A percentile compares a stretch with the other conserved stretches of the same genome.
Conservation (phyloP, 2,888 invertebrate genomes). For the Anarsia innoxiella region DNA sequence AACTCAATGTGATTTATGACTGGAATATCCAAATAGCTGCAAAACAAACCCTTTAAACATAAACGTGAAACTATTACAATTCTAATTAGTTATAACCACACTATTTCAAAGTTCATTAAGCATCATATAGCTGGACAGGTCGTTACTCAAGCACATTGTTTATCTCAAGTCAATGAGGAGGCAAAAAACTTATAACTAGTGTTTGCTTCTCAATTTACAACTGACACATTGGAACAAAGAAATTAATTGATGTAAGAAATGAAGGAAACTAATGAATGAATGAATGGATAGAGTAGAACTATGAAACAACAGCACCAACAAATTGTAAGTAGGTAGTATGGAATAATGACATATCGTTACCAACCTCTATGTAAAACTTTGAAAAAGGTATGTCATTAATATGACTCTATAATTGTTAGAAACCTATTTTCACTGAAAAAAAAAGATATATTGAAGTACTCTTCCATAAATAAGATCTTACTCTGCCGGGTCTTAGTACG, state of each 20-base stretch:
- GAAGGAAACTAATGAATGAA: constrained; percentile 61
- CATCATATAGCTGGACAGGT: constrained; percentile 50
- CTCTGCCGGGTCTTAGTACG: no score
- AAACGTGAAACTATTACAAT: constrained; percentile 39
- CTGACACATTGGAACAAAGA: constrained; percentile 71
- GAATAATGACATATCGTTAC: no score
- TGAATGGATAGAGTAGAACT: constrained; percentile 27
- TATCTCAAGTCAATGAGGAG: constrained; percentile 40
- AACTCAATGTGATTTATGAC: no score
- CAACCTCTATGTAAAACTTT: no score
- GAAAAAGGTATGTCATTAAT: no score
- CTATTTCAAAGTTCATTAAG: constrained; percentile 58
- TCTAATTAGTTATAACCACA: constrained; percentile 54
- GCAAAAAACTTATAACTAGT: constrained; percentile 46
- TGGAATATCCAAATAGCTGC: background rate
- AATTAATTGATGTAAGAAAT: constrained; percentile 71
- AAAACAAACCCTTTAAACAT: constrained; percentile 23
- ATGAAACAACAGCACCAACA: no score
- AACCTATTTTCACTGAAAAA: no score
- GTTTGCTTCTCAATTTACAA: constrained; percentile 71
- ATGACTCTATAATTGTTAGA: no score
- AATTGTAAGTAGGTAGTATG: no score
- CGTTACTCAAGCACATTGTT: constrained; percentile 61
- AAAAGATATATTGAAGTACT: no score
- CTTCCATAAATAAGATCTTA: no score